Evolutionary conservation across 2,797 vertebrate species (phyloP).

Genomic region (Rallus crepitans): DNA sequence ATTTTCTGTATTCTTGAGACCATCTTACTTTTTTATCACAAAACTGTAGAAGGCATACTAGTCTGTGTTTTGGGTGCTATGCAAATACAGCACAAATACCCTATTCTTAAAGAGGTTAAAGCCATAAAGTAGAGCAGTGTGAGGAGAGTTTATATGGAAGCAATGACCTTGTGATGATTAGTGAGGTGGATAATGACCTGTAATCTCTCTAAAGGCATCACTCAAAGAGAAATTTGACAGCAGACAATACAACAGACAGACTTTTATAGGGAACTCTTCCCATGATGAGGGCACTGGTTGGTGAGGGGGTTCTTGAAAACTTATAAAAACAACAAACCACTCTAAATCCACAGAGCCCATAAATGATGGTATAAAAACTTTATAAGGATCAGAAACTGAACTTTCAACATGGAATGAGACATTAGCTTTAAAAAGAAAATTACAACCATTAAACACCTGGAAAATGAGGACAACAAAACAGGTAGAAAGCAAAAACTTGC

Average conservation of each 20-base stretch:
- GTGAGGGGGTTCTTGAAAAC: not conserved
- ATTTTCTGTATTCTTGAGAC: not conserved
- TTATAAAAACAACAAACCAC: not conserved
- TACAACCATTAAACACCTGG: not conserved
- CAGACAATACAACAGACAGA: not conserved
- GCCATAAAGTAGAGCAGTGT: not conserved
- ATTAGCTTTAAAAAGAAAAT: not conserved
- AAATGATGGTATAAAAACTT: not conserved
- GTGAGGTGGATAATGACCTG: not conserved
- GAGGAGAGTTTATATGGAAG: not conserved
- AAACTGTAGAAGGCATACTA: not conserved
- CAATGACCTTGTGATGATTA: not conserved
- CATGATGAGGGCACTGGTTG: not conserved
- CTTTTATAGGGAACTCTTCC: not conserved
- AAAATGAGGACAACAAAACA: not conserved
- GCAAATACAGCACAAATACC: not conserved
- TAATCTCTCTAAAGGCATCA: not conserved
- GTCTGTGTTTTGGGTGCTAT: not conserved
- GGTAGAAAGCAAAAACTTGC: not conserved
- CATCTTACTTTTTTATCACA: not conserved
- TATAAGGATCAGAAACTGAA: not conserved
- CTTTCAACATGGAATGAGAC: not conserved
- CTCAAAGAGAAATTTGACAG: not conserved
- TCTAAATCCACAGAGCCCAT: not conserved
- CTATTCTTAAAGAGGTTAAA: not conserved